phyloP scores from a whole-genome alignment of 1,140 invertebrate genomes.

The Heliothis virescens region DNA sequence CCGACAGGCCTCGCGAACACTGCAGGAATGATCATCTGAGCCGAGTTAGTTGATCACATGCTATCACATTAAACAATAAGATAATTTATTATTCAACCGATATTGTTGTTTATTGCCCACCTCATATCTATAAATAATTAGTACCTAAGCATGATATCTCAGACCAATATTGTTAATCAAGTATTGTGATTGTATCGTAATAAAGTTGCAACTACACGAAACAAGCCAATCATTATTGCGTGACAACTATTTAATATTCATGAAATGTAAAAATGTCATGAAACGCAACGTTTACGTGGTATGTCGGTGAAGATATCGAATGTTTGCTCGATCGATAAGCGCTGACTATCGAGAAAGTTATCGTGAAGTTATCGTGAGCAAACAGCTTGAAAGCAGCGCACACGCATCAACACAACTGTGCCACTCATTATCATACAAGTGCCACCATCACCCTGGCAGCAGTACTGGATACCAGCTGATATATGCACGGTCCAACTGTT shows the following conservation, averaged over 20 bases:
- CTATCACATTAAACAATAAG: too few relatives aligned
- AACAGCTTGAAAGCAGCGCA: conserved; percentile 63
- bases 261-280: too few relatives aligned
- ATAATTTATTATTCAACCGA: too few relatives aligned
- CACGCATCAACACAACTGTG: neutral
- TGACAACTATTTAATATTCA: neutral
- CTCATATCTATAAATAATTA: neutral
- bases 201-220: too few relatives aligned
- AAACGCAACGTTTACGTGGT: conserved; percentile 49
- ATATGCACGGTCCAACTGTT: neutral
- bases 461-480: neutral
- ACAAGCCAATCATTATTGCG: neutral
- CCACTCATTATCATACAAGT: conserved; percentile 49
- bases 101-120: neutral
- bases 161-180: too few relatives aligned
- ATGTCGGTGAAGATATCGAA: conserved; percentile 54
- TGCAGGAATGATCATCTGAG: neutral
- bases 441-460: neutral
- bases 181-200: too few relatives aligned
- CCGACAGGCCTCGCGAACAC: neutral
- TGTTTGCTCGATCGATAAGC: conserved; percentile 65
- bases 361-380: conserved; percentile 76
- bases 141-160: too few relatives aligned
- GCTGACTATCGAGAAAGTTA: conserved; percentile 74
- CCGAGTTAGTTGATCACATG: neutral